Conservation (phyloP, 2,888 invertebrate species). For the Athetis lepigone region DNA sequence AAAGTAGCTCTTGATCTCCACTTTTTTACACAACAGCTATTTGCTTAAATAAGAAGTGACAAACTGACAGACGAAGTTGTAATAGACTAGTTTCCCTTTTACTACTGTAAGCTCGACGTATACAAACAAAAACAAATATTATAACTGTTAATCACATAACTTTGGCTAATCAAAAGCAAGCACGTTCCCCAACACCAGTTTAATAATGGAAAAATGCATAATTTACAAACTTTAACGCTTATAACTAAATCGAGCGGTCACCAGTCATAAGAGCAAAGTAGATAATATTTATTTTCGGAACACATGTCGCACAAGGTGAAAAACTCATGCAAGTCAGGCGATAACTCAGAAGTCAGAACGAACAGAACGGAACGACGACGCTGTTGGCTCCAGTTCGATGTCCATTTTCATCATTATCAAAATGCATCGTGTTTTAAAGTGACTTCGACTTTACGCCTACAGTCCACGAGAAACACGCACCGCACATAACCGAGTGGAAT, state of each 20-base stretch:
- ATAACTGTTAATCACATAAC: too few species aligned
- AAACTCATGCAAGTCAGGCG: slow-evolving; percentile 68
- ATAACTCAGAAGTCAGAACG: slow-evolving; percentile 66
- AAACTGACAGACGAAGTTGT: too few species aligned
- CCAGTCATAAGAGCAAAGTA: slow-evolving; percentile 39
- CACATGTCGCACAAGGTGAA: slow-evolving; percentile 59
- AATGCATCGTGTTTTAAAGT: slow-evolving; percentile 40
- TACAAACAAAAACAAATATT: too few species aligned
- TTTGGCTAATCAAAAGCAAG: background rate
- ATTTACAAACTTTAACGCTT: slow-evolving; percentile 11
- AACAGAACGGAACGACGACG: slow-evolving; percentile 30
- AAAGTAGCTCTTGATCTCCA: too few species aligned
- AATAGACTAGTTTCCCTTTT: too few species aligned
- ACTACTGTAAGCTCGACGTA: too few species aligned
- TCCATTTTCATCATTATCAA: slow-evolving; percentile 54
- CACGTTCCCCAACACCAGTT: background rate
- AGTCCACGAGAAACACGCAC: slow-evolving; percentile 31
- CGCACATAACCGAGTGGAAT: slow-evolving; percentile 49
- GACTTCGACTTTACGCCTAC: slow-evolving; percentile 45
- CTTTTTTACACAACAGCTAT: too few species aligned
- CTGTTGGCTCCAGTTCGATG: slow-evolving; percentile 57
- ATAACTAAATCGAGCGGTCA: slow-evolving; percentile 23
- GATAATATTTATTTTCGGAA: slow-evolving; percentile 48
- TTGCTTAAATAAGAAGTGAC: too few species aligned
- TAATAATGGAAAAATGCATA: background rate